Conservation (phyloP, 2,113 vertebrate species). For the Thryonomys swinderianus region DNA sequence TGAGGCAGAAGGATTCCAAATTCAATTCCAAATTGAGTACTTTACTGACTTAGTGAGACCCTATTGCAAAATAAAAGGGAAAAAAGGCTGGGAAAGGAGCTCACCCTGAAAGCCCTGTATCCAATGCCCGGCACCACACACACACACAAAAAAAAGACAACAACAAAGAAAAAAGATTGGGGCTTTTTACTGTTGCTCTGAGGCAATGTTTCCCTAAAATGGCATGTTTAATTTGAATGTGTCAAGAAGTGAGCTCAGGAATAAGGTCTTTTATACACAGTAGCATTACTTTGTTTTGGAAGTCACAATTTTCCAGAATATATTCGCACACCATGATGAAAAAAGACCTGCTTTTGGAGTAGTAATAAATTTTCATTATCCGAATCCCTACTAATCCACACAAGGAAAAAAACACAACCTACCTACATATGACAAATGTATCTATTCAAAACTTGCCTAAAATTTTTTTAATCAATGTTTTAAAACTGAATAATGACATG, state of each 20-base stretch:
- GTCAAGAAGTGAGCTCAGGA: conserved; percentile 30
- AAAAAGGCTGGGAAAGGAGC: background rate
- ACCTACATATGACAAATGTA: background rate
- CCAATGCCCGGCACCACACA: background rate
- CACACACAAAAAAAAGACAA: background rate
- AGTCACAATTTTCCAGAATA: conserved; percentile 6
- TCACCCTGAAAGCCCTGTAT: background rate
- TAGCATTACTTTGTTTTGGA: conserved; percentile 46
- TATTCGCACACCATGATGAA: background rate
- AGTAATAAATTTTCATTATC: conserved; percentile 29
- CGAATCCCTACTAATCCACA: conserved; percentile 26
- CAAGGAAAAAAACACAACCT: background rate
- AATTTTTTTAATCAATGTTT: conserved; percentile 19
- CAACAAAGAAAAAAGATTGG: background rate
- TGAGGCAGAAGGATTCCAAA: background rate
- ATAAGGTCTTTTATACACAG: conserved; percentile 2
- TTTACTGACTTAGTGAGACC: background rate
- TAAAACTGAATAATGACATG: conserved; percentile 45
- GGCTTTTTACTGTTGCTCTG: conserved; percentile 5
- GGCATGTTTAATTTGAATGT: conserved; percentile 1
- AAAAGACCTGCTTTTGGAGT: background rate
- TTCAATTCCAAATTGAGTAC: background rate
- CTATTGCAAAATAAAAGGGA: background rate
- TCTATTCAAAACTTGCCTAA: background rate
- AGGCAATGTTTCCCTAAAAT: conserved; percentile 16